A percentile compares a stretch with the other conserved stretches of the same genome.
phyloP scores from a whole-genome alignment of 2,888 invertebrate genomes.

The Eupithecia exiguata region DNA sequence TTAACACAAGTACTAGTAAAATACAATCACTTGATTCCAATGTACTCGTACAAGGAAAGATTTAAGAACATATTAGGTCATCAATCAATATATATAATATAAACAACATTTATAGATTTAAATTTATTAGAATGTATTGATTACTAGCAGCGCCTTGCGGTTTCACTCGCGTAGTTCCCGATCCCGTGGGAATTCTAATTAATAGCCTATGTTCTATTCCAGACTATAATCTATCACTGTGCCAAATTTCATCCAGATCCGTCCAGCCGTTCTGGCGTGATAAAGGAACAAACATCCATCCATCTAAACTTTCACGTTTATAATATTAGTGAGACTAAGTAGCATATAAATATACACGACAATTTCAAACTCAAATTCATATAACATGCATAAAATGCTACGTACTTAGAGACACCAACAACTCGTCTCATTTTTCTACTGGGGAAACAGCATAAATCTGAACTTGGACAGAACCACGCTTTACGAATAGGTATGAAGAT shows the following conservation, averaged over 20 bases:
- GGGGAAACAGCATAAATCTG: not conserved
- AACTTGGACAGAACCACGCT: not conserved
- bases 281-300: too few relatives aligned
- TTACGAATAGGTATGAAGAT: constrained; percentile 19
- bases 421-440: not conserved
- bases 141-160: too few relatives aligned
- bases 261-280: too few relatives aligned
- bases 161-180: too few relatives aligned
- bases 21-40: not conserved
- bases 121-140: too few relatives aligned
- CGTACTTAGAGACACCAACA: not conserved
- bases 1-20: not conserved
- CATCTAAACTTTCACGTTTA: too few relatives aligned
- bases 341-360: not conserved
- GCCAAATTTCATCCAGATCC: too few relatives aligned
- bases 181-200: too few relatives aligned
- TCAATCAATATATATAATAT: not conserved
- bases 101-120: not conserved
- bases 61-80: not conserved
- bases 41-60: not conserved
- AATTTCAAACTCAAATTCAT: not conserved
- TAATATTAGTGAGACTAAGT: too few relatives aligned
- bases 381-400: too few relatives aligned
- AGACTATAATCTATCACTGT: too few relatives aligned
- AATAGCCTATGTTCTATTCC: too few relatives aligned